phyloP scores from a whole-genome alignment of 1,140 invertebrate genomes.

The Grapholita molesta region DNA sequence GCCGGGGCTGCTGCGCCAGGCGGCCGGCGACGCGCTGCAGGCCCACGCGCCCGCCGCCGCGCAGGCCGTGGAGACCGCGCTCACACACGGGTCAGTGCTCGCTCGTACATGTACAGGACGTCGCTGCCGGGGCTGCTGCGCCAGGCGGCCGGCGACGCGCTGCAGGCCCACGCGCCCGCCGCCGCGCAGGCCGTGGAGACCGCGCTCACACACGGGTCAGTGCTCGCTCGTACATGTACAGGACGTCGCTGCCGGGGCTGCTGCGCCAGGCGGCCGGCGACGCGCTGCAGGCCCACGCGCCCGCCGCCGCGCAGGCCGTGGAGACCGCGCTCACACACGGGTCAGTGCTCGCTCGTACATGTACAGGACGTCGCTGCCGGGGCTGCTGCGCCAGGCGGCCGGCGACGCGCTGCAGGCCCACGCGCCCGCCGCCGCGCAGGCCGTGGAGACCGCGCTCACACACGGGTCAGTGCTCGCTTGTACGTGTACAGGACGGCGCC shows the following conservation, averaged over 20 bases:
- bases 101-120: background rate
- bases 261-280: conserved; percentile 38
- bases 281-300: conserved; percentile 22
- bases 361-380: background rate
- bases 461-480: conserved; percentile 32
- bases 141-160: conserved; percentile 38
- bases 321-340: conserved; percentile 40
- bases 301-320: conserved; percentile 26
- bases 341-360: background rate
- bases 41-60: conserved; percentile 33
- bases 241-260: background rate
- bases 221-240: background rate
- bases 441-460: conserved; percentile 46
- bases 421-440: conserved; percentile 37
- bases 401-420: conserved; percentile 30
- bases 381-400: conserved; percentile 30
- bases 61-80: conserved; percentile 32
- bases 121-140: conserved; percentile 17
- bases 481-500: conserved; percentile 26
- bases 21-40: conserved; percentile 30
- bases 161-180: background rate
- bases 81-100: conserved; percentile 18
- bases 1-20: conserved; percentile 26
- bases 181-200: conserved; percentile 35
- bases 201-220: conserved; percentile 31